Evolutionary conservation across 1,140 invertebrate species (phyloP).

Genomic region (Polypedilum pembai): DNA sequence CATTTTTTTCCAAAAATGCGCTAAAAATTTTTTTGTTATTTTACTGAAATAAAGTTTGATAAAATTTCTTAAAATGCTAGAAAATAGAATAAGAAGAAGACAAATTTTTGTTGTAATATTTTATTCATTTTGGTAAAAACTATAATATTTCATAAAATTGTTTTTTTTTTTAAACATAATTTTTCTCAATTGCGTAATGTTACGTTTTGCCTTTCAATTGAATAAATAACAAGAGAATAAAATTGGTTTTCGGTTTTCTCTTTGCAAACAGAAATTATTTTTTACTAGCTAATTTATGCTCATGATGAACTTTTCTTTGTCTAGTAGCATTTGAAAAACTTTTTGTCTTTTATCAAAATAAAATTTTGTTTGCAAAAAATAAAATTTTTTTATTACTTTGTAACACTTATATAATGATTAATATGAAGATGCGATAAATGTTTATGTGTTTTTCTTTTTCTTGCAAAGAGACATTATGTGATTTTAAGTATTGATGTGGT

Average conservation of each 20-base stretch:
- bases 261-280: slow-evolving; percentile 13
- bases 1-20: too few species aligned
- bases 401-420: slow-evolving; percentile 1
- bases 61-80: too few species aligned
- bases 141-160: too few species aligned
- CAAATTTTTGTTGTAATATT: not conserved
- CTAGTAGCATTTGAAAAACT: slow-evolving; percentile 2
- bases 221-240: too few species aligned
- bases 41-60: too few species aligned
- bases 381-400: slow-evolving; percentile 5
- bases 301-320: not conserved
- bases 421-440: too few species aligned
- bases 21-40: too few species aligned
- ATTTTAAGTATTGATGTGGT: not conserved
- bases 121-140: not conserved
- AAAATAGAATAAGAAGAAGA: not conserved
- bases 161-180: too few species aligned
- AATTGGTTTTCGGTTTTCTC: not conserved
- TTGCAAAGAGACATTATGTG: not conserved
- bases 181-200: too few species aligned
- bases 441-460: not conserved
- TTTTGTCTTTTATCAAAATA: slow-evolving; percentile 19
- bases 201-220: too few species aligned
- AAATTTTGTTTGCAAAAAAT: slow-evolving; percentile 6
- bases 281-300: slow-evolving; percentile 18